Evolutionary conservation across 2,113 vertebrate genomes (phyloP).

Genomic region (Misgurnus mizolepis): DNA sequence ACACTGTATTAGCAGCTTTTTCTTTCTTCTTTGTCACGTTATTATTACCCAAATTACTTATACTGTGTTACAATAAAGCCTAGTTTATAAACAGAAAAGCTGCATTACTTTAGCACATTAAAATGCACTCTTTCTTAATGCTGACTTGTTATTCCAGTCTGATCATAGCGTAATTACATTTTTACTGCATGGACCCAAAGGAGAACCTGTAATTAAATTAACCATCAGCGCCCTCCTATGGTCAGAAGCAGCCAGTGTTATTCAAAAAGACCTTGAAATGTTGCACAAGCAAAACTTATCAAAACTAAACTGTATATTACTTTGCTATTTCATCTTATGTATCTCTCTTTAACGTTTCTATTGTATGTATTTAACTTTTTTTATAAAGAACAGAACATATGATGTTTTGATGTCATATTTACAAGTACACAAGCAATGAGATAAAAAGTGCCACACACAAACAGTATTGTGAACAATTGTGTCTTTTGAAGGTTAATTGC

Average conservation of each 20-base stretch:
- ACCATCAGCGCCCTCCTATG: slow-evolving; percentile 32
- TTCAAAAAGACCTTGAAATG: background rate
- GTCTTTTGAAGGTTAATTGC: background rate
- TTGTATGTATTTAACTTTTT: background rate
- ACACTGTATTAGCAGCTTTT: no score
- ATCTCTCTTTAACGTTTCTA: background rate
- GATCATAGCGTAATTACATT: background rate
- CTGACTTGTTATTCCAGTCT: slow-evolving; percentile 9
- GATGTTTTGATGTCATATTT: background rate
- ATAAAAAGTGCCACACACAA: background rate
- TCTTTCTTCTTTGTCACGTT: no score
- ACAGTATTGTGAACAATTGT: background rate
- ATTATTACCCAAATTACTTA: background rate
- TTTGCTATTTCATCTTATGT: background rate
- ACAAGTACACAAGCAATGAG: background rate
- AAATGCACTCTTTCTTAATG: background rate
- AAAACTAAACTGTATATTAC: background rate
- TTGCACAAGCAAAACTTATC: background rate
- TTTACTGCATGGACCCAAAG: background rate
- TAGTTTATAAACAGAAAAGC: background rate
- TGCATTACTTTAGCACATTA: background rate
- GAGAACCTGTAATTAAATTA: background rate
- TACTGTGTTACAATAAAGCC: background rate
- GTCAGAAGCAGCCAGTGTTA: background rate
- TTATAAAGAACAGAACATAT: background rate